These are phyloP conservation scores for Mola mola DNA, from an alignment of 2,113 vertebrate genomes.

Conservation along the genomic window DNA sequence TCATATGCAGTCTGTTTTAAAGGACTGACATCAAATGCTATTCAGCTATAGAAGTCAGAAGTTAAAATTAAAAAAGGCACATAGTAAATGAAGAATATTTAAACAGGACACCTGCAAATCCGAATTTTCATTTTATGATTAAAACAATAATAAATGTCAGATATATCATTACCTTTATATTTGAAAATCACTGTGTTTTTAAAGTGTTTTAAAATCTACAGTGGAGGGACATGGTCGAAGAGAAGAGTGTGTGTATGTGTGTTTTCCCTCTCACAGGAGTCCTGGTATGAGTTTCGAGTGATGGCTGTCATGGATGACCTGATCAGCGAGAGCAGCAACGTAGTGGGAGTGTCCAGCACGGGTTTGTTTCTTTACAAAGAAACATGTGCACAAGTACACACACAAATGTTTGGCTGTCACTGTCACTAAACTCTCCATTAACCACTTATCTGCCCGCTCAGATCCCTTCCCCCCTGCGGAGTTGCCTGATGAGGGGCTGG, in stretches of 20 bases:
- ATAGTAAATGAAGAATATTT: no score
- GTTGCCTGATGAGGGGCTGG: slow-evolving; percentile 93
- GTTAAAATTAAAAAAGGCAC: no score
- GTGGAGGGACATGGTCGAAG: neutral
- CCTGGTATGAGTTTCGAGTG: slow-evolving; percentile 98
- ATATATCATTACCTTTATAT: neutral
- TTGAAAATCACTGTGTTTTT: no score
- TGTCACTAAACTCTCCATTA: neutral
- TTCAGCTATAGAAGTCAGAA: neutral
- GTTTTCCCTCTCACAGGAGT: slow-evolving; percentile 85
- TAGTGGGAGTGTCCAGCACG: slow-evolving; percentile 97
- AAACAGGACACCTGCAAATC: no score
- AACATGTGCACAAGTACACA: neutral
- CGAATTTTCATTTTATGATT: neutral
- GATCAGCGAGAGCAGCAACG: slow-evolving; percentile 98
- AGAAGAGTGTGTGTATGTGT: slow-evolving; percentile 1
- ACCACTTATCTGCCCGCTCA: slow-evolving; percentile 59
- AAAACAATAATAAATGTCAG: neutral
- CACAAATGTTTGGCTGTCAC: neutral
- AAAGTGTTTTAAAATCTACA: no score
- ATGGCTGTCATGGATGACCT: slow-evolving; percentile 99
- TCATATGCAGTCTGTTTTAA: no score
- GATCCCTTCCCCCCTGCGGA: slow-evolving; percentile 95
- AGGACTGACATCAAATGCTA: no score
- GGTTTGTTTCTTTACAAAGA: slow-evolving; percentile 78